Evolutionary conservation across 2,113 vertebrate species (phyloP).

Genomic region (Erythrocercus mccallii): DNA sequence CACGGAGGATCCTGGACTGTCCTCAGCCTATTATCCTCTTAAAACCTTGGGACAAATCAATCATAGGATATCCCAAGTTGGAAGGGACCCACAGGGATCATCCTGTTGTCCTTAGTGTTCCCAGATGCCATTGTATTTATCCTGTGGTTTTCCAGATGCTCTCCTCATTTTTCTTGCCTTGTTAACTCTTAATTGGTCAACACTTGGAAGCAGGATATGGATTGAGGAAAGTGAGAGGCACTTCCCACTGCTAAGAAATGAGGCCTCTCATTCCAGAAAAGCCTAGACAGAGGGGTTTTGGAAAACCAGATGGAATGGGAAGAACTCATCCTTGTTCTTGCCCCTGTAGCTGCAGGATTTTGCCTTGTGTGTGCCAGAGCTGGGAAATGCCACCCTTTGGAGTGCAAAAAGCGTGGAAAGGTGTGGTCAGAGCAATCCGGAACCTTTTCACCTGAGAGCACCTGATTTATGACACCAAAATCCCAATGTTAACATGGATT

Average conservation of each 20-base stretch:
- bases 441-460: neutral
- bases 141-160: neutral
- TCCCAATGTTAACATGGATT: neutral
- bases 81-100: neutral
- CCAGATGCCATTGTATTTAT: neutral
- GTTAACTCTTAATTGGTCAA: neutral
- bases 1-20: neutral
- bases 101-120: neutral
- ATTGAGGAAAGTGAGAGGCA: neutral
- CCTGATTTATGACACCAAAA: neutral
- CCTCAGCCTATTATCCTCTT: neutral
- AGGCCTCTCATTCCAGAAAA: neutral
- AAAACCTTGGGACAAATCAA: neutral
- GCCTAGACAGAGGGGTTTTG: neutral
- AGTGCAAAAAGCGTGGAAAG: neutral
- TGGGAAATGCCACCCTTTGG: neutral
- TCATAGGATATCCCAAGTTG: fast-evolving
- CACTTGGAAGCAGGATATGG: neutral
- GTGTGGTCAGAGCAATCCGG: neutral
- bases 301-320: neutral
- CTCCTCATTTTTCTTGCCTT: neutral
- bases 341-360: neutral
- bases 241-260: neutral
- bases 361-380: neutral
- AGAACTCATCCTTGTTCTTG: neutral